A percentile compares a stretch with the other conserved stretches of the same genome.
These are phyloP conservation scores for Diglossa cyanea DNA, from an alignment of 2,797 vertebrate species.

Conservation along the genomic window DNA sequence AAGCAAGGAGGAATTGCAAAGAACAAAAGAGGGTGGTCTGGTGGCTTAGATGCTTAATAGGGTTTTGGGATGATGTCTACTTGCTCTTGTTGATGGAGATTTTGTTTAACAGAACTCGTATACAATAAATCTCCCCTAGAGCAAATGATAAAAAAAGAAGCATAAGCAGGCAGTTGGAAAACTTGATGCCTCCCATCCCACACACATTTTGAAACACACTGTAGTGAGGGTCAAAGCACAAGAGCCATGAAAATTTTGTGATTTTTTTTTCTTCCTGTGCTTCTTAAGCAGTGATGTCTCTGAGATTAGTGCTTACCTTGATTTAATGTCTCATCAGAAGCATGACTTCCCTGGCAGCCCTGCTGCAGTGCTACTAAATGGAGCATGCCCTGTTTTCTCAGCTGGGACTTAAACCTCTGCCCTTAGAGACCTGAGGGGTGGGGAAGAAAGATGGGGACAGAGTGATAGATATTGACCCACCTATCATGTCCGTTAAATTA, in stretches of 20 bases:
- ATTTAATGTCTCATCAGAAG: constrained; percentile 77
- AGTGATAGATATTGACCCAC: constrained; percentile 64
- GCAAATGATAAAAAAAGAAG: background rate
- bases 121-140: background rate
- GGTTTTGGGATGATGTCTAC: background rate
- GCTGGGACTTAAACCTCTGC: constrained; percentile 69
- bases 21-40: background rate
- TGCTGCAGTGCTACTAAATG: constrained; percentile 65
- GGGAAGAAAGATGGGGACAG: constrained; percentile 23
- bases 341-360: constrained; percentile 47
- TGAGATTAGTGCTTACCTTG: constrained; percentile 72
- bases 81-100: background rate
- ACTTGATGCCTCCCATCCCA: background rate
- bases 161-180: background rate
- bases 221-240: background rate
- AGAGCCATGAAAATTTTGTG: background rate
- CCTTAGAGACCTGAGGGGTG: constrained; percentile 50
- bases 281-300: constrained; percentile 29
- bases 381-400: constrained; percentile 69
- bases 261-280: constrained; percentile 7
- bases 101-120: background rate
- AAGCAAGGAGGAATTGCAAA: background rate
- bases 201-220: background rate
- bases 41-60: background rate
- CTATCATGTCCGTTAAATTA: constrained; percentile 20